Percentiles rank a stretch among this genome's conserved stretches.
Evolutionary conservation across 2,113 vertebrate genomes (phyloP).

Genomic region (Platysteira castanea): DNA sequence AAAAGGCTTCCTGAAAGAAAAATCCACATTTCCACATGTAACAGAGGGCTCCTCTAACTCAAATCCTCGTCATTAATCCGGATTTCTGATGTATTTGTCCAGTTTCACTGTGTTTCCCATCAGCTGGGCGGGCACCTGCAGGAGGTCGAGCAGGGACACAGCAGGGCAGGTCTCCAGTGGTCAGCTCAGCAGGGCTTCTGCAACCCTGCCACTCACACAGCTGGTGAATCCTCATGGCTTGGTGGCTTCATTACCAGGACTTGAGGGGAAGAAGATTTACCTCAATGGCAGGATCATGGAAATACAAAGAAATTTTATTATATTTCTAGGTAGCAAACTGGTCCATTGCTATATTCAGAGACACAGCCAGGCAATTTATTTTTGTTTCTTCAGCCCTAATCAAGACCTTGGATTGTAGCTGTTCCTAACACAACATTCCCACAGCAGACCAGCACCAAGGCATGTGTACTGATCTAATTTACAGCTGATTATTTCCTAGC

Average conservation of each 20-base stretch:
- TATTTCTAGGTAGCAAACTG: neutral
- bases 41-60: neutral
- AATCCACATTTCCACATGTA: accelerated
- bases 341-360: neutral
- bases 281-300: neutral
- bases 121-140: neutral
- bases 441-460: neutral
- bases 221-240: neutral
- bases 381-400: neutral
- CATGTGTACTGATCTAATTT: neutral
- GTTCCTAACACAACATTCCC: neutral
- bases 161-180: neutral
- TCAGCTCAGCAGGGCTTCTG: neutral
- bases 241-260: neutral
- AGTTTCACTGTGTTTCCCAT: neutral
- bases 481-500: neutral
- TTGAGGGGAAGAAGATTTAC: neutral
- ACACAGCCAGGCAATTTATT: neutral
- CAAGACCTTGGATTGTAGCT: neutral
- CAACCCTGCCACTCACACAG: neutral
- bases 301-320: neutral
- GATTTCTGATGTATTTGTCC: neutral
- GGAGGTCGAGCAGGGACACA: neutral
- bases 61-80: neutral
- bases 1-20: neutral